These are phyloP conservation scores for Beaufortia kweichowensis DNA, from an alignment of 2,113 vertebrate genomes.

Conservation along the genomic window DNA sequence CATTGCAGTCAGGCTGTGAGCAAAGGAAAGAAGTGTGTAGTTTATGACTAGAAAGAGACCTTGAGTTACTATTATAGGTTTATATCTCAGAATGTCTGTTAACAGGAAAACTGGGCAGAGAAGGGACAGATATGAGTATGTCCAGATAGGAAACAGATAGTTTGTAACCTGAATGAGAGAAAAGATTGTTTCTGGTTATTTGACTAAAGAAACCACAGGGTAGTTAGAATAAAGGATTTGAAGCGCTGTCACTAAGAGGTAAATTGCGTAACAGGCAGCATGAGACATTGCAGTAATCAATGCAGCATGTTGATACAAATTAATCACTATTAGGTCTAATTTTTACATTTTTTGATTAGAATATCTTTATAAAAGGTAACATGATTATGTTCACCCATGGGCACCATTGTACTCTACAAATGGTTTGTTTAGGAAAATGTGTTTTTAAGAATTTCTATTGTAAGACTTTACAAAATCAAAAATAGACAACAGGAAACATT, in stretches of 20 bases:
- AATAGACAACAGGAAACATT: background rate
- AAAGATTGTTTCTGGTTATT: background rate
- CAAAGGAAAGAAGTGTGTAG: conserved; percentile 70
- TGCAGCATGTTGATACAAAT: too few species aligned
- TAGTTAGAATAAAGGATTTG: background rate
- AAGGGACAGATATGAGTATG: conserved; percentile 72
- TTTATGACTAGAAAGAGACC: conserved; percentile 69
- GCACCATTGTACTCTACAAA: background rate
- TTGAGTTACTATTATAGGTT: conserved; percentile 70
- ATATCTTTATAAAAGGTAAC: too few species aligned
- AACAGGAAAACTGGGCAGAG: conserved; percentile 72
- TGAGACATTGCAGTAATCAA: background rate
- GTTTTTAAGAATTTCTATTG: background rate
- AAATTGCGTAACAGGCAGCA: background rate
- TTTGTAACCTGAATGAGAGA: conserved; percentile 66
- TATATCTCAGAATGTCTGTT: conserved; percentile 72
- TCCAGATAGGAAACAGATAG: conserved; percentile 75
- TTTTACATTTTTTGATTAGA: too few species aligned
- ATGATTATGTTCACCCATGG: background rate
- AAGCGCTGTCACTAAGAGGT: background rate
- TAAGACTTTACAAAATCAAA: background rate
- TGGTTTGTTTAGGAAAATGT: background rate
- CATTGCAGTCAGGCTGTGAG: conserved; percentile 64
- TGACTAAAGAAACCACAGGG: background rate
- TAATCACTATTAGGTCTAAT: background rate